Evolutionary conservation across 2,113 vertebrate genomes (phyloP).

Genomic region (Paramisgurnus dabryanus): DNA sequence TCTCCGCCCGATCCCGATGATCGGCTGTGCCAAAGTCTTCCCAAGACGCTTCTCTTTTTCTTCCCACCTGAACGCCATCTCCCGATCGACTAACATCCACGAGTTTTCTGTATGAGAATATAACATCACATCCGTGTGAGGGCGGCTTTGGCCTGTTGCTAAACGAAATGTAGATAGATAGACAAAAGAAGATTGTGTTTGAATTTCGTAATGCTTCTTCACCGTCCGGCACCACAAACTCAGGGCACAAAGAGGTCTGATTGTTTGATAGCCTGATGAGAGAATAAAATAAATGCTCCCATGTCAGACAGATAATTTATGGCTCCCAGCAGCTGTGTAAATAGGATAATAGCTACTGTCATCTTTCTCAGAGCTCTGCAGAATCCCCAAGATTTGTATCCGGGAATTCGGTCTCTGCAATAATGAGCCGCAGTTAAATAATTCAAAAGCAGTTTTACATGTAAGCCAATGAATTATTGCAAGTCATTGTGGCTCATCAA

Average conservation of each 20-base stretch:
- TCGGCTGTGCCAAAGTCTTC: conserved; percentile 18
- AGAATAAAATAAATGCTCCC: conserved; percentile 50
- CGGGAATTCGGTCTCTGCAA: conserved; percentile 26
- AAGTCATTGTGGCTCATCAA: neutral
- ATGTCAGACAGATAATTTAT: conserved; percentile 45
- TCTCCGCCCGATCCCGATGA: conserved; percentile 17
- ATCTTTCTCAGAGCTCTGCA: conserved; percentile 14
- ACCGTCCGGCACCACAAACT: neutral
- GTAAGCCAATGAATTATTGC: conserved; percentile 19
- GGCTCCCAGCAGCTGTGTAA: conserved; percentile 56
- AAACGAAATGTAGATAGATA: conserved; percentile 10
- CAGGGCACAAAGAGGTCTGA: conserved; percentile 37
- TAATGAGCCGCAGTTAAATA: conserved; percentile 47
- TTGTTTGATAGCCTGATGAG: conserved; percentile 50
- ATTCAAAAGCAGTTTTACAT: conserved; percentile 38
- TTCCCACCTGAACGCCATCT: conserved; percentile 59
- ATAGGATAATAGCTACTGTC: conserved; percentile 54
- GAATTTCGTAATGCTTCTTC: neutral
- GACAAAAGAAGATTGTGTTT: neutral
- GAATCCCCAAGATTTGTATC: conserved; percentile 44
- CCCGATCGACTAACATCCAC: conserved; percentile 16
- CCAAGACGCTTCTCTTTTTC: conserved; percentile 5
- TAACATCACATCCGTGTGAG: neutral
- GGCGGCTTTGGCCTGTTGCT: neutral
- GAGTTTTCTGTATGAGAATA: neutral